Percentiles rank a stretch among this genome's conserved stretches.
Conservation (phyloP, 2,888 invertebrate genomes). For the Andrena hattorfiana region DNA sequence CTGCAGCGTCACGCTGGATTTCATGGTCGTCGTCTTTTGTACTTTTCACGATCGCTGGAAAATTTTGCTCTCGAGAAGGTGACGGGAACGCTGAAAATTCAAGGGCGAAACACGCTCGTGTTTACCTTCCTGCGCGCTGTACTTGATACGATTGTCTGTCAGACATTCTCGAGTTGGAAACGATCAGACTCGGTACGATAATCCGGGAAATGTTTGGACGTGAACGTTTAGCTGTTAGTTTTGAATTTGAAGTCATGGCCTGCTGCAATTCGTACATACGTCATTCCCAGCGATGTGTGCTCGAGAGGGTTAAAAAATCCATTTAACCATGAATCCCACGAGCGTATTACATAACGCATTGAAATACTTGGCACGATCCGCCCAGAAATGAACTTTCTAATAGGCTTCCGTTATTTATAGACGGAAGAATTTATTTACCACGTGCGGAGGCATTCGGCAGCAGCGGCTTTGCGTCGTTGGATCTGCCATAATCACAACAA, state of each 20-base stretch:
- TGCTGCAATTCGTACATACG: not conserved
- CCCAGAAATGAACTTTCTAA: conserved; percentile 58
- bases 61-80: conserved; percentile 21
- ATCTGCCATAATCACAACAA: conserved; percentile 16
- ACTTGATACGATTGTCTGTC: conserved; percentile 29
- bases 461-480: conserved; percentile 22
- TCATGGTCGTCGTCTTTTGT: conserved; percentile 46
- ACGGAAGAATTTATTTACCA: conserved; percentile 45
- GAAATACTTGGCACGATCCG: conserved; percentile 39
- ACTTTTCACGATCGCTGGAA: not conserved
- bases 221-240: not conserved
- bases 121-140: conserved; percentile 21
- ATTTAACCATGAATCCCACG: not conserved
- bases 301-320: conserved; percentile 11
- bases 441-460: conserved; percentile 2
- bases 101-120: conserved; percentile 33
- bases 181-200: too few species aligned
- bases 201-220: not conserved
- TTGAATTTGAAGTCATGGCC: not conserved
- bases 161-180: too few species aligned
- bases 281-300: not conserved
- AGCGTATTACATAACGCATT: conserved; percentile 34
- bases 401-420: conserved; percentile 62
- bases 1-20: conserved; percentile 57
- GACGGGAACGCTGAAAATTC: conserved; percentile 35